These are phyloP conservation scores for Sarcophaga subvicina DNA, from an alignment of 2,888 invertebrate genomes.

Conservation along the genomic window DNA sequence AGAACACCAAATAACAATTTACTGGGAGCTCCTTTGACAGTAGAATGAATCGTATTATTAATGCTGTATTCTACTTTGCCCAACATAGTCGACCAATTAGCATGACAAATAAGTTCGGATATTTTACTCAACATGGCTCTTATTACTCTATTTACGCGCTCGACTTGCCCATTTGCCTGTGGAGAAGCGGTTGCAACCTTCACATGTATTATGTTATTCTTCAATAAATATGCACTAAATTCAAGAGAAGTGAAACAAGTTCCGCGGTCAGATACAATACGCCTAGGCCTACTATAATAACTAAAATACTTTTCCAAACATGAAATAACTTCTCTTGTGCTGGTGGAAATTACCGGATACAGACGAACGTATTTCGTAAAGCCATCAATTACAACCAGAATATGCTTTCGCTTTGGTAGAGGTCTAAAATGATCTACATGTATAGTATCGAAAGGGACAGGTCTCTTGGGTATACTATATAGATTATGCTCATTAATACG, in stretches of 20 bases:
- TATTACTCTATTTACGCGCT: conserved; percentile 53
- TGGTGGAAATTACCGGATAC: no score
- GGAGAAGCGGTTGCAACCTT: conserved; percentile 12
- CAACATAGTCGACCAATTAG: conserved; percentile 28
- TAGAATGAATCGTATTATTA: conserved; percentile 55
- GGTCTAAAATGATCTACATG: no score
- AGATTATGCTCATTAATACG: not conserved
- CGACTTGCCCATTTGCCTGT: conserved; percentile 46
- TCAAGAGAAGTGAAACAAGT: conserved; percentile 45
- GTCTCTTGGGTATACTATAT: no score
- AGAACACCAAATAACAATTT: conserved; percentile 57
- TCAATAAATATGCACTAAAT: conserved; percentile 18
- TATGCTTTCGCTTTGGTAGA: no score
- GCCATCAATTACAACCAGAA: no score
- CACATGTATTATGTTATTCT: conserved; percentile 21
- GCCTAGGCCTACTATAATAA: no score
- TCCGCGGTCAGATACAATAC: conserved; percentile 11
- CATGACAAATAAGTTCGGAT: conserved; percentile 42
- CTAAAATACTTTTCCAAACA: no score
- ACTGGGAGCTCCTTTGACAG: conserved; percentile 42
- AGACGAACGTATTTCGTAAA: no score
- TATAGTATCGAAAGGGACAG: no score
- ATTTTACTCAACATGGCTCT: conserved; percentile 48
- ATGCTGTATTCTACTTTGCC: conserved; percentile 59
- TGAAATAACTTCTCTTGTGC: no score